Conservation (phyloP, 2,888 invertebrate species). For the Patella depressa region DNA sequence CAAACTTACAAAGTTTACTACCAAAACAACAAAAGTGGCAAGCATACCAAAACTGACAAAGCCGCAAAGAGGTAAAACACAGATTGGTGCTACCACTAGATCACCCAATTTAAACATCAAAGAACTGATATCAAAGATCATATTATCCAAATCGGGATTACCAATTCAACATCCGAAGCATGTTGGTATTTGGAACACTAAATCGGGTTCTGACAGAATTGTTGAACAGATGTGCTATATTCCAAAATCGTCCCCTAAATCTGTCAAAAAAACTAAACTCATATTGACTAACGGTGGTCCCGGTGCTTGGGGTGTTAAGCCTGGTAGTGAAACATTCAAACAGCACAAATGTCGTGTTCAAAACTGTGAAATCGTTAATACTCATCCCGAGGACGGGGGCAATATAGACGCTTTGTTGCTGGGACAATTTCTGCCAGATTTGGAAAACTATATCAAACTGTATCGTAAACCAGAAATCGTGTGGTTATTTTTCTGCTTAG, state of each 20-base stretch:
- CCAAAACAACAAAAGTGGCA: neutral
- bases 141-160: neutral
- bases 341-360: conserved; percentile 87
- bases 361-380: conserved; percentile 84
- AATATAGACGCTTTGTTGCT: conserved; percentile 89
- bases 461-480: conserved; percentile 73
- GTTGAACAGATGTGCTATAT: conserved; percentile 50
- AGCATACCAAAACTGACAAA: neutral
- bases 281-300: conserved; percentile 45
- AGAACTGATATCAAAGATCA: neutral
- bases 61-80: neutral
- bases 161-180: neutral
- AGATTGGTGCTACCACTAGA: neutral
- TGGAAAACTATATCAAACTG: conserved; percentile 39
- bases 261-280: conserved; percentile 30
- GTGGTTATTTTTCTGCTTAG: conserved; percentile 93
- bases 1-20: neutral
- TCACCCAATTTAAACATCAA: neutral
- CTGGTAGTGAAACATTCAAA: conserved; percentile 78
- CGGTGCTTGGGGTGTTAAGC: conserved; percentile 37
- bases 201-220: conserved; percentile 51
- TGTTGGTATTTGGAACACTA: conserved; percentile 19
- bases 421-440: conserved; percentile 58
- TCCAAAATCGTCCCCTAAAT: conserved; percentile 31
- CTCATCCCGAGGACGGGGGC: conserved; percentile 77